phyloP scores from a whole-genome alignment of 2,113 vertebrate species.

The Coryphaenoides rupestris region DNA sequence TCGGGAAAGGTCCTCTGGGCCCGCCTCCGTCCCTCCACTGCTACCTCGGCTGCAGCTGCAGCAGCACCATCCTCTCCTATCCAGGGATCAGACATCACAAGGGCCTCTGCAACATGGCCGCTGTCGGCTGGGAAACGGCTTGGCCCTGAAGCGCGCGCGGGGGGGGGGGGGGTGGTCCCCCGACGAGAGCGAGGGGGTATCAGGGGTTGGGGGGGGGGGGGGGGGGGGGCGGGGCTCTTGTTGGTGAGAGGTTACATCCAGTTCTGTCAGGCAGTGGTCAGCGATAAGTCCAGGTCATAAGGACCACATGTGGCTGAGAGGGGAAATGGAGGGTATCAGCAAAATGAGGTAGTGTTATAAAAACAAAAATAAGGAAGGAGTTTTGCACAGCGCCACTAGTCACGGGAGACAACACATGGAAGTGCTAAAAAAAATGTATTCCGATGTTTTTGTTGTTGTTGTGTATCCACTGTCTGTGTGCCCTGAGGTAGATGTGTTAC shows the following conservation, averaged over 20 bases:
- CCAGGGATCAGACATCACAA: conserved; percentile 78
- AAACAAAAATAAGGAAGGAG: neutral
- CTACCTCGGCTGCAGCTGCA: neutral
- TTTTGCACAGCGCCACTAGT: neutral
- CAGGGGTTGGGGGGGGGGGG: neutral
- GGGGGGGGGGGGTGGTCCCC: neutral
- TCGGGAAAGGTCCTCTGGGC: conserved; percentile 61
- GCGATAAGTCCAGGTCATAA: neutral
- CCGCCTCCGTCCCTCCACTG: conserved; percentile 42
- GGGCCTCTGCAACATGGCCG: conserved; percentile 31
- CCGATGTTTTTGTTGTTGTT: too few species aligned
- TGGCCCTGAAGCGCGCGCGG: too few species aligned
- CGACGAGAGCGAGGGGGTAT: neutral
- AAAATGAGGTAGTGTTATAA: neutral
- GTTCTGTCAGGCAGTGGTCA: too few species aligned
- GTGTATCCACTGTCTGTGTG: neutral
- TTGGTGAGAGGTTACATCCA: neutral
- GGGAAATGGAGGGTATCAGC: neutral
- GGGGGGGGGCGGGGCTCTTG: neutral
- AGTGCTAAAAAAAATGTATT: neutral
- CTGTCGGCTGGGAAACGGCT: neutral
- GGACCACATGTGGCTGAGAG: neutral
- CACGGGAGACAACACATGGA: neutral
- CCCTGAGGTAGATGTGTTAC: conserved; percentile 32
- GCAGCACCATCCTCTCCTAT: conserved; percentile 46